A percentile compares a stretch with the other conserved stretches of the same genome.
Evolutionary conservation across 1,140 invertebrate species (phyloP).

Genomic region (Apocrypta bakeri): DNA sequence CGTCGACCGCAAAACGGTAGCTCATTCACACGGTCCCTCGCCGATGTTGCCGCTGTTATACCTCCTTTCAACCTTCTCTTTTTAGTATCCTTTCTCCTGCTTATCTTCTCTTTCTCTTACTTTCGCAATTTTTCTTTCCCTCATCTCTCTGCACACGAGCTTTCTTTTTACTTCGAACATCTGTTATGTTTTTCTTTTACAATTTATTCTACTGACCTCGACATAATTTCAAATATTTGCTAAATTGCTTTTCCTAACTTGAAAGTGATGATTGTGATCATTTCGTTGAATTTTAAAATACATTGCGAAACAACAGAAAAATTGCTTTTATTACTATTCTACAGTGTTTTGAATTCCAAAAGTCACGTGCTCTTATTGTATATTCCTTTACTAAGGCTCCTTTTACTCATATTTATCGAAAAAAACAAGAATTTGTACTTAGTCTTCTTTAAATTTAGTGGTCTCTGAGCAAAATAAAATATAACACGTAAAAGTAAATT

Average conservation of each 20-base stretch:
- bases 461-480: no score
- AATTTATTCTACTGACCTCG: background rate
- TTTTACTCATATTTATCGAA: no score
- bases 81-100: background rate
- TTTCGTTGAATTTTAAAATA: no score
- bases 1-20: conserved; percentile 66
- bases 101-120: background rate
- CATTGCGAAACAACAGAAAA: no score
- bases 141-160: background rate
- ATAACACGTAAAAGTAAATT: no score
- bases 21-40: conserved; percentile 65
- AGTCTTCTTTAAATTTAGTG: no score
- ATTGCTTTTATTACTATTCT: no score
- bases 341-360: no score
- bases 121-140: background rate
- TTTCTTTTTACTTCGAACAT: background rate
- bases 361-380: no score
- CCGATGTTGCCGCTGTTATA: background rate
- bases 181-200: background rate
- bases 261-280: background rate
- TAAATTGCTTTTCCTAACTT: background rate
- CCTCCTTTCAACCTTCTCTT: conserved; percentile 14
- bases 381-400: no score
- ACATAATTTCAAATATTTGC: background rate
- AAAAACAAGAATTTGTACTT: no score